A percentile compares a stretch with the other conserved stretches of the same genome.
Conservation (phyloP, 2,113 vertebrate genomes). For the Prinia subflava region DNA sequence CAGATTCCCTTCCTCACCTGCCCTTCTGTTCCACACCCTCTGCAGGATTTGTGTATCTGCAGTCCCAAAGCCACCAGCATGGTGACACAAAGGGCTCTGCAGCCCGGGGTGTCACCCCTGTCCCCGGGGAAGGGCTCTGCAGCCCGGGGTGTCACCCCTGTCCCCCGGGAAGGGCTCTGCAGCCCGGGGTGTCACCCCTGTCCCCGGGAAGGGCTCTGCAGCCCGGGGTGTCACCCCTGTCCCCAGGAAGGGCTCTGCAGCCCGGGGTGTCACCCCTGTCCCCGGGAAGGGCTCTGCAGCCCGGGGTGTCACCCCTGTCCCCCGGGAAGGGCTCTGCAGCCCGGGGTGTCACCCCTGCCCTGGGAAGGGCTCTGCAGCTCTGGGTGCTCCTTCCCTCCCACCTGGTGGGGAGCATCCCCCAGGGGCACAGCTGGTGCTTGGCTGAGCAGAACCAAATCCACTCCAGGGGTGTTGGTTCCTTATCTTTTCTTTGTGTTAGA, state of each 20-base stretch:
- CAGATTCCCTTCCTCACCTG: not conserved
- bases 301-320: too few relatives aligned
- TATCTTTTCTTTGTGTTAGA: too few relatives aligned
- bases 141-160: accelerated
- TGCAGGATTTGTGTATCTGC: accelerated
- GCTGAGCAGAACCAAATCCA: not conserved
- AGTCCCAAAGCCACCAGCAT: not conserved
- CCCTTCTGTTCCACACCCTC: not conserved
- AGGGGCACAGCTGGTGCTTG: accelerated
- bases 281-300: too few relatives aligned
- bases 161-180: too few relatives aligned
- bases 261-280: accelerated
- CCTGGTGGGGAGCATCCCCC: not conserved
- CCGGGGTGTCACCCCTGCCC: too few relatives aligned
- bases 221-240: too few relatives aligned
- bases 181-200: accelerated
- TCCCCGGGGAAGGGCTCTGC: too few relatives aligned
- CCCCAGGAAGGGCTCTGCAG: not conserved
- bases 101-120: accelerated
- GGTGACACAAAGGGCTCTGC: accelerated
- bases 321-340: not conserved
- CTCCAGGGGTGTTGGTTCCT: accelerated
- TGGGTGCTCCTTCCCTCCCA: accelerated
- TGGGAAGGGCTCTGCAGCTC: not conserved
- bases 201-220: not conserved